A percentile compares a stretch with the other conserved stretches of the same genome.
phyloP scores from a whole-genome alignment of 1,140 invertebrate genomes.

The Protaetia brevitarsis region DNA sequence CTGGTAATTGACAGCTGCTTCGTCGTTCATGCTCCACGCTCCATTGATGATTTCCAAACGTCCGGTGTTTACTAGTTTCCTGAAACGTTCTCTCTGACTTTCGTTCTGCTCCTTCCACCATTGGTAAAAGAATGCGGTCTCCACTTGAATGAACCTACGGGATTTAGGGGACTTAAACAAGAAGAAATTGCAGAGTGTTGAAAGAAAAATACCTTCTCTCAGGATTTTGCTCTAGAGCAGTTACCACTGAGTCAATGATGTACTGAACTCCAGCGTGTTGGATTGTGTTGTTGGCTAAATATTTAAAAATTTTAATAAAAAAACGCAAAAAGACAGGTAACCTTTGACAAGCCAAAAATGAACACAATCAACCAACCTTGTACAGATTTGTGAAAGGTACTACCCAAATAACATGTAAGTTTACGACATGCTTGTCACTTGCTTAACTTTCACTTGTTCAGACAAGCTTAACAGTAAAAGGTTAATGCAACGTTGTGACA shows the following conservation, averaged over 20 bases:
- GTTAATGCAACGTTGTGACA: no score
- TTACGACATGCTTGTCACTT: no score
- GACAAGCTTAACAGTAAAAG: no score
- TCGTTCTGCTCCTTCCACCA: slow-evolving; percentile 68
- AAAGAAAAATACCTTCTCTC: slow-evolving; percentile 36
- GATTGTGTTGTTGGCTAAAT: slow-evolving; percentile 57
- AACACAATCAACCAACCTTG: no score
- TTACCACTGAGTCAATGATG: slow-evolving; percentile 34
- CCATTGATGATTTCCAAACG: slow-evolving; percentile 81
- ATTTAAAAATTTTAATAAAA: slow-evolving; percentile 17
- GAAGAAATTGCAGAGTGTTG: no score
- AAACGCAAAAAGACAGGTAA: neutral
- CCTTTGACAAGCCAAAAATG: no score
- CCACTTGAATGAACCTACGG: slow-evolving; percentile 45
- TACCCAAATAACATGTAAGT: no score
- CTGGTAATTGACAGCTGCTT: slow-evolving; percentile 85
- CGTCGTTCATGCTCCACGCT: slow-evolving; percentile 90
- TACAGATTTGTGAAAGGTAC: no score
- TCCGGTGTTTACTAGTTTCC: slow-evolving; percentile 54
- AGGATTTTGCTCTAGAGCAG: slow-evolving; percentile 33
- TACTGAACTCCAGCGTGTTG: slow-evolving; percentile 51
- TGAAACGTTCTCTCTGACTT: slow-evolving; percentile 49
- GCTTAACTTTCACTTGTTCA: no score
- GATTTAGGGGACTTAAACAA: neutral
- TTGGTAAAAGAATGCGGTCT: slow-evolving; percentile 55